Evolutionary conservation across 1,140 invertebrate genomes (phyloP), one percentile per base, ranked within the genome.

Genomic region (Lepidurus arcticus): DNA sequence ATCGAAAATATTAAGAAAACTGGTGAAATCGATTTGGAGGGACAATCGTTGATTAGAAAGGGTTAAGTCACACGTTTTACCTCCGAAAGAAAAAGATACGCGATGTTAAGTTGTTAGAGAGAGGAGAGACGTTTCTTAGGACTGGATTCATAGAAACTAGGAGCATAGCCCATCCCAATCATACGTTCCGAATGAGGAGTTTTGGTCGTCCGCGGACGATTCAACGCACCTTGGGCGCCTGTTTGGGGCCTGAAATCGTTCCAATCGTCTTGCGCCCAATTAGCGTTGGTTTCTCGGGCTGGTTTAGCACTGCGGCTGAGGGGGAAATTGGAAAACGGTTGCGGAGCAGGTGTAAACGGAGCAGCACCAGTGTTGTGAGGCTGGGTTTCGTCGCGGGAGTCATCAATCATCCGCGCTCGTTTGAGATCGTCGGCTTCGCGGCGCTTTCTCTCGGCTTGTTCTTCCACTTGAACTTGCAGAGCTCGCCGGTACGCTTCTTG

Each of bases 131-230:
- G 53, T 65, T 65, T 65, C 13, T 65, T 65, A 21, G 53, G 16
- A 21, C 53, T 65, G 3, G 53, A 65, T 65, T 65, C 53, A 21
- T 65, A 65, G 13, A 65, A 65, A 21, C 53, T 65, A 13, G 53
- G 53, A 7, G 53, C 53, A 65, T 65, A 65, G 53, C 53, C 53
- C 53, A 65, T 65, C 16, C 53, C 53, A 16, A 65, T 65, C 53
- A 65, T 65, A 13, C 53, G 53, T 65, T 65, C 53, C 53, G 53
- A 65, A 16, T 65, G 53, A 16, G 53, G 53, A 21, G 53, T 65
- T 65, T 65, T 65, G 8, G 53, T 65, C 9, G 53, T 65, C 53
- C 53, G 53, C 53, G 53, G 53, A 65, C 53, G 53, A 65, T 65
- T 65, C 16, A 9, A 7, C 7, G 16, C 53, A 65, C 21, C 21